phyloP scores from a whole-genome alignment of 2,888 invertebrate species.

The Buathra laborator region DNA sequence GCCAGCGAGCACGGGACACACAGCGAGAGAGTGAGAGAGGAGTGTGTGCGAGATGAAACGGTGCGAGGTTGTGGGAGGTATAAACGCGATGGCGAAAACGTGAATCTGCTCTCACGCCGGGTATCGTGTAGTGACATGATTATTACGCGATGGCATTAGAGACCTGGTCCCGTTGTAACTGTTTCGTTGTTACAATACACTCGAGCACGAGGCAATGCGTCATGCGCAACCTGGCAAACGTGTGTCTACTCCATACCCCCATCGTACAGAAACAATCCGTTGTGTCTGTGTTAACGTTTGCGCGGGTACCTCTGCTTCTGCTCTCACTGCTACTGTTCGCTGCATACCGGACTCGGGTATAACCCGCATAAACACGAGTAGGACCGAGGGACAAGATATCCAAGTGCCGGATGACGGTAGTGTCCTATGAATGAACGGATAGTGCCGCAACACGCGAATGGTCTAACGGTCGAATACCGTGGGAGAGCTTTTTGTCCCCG shows the following conservation, averaged over 20 bases:
- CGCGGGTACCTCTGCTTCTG: neutral
- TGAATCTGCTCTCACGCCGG: conserved; percentile 48
- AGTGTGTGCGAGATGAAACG: neutral
- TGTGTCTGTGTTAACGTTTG: conserved; percentile 11
- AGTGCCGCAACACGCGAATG: conserved; percentile 8
- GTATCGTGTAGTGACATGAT: conserved; percentile 68
- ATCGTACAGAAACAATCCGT: conserved; percentile 9
- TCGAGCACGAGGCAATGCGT: conserved; percentile 79
- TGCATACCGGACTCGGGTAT: conserved; percentile 43
- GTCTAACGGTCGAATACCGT: neutral
- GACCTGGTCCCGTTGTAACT: conserved; percentile 62
- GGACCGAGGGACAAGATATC: conserved; percentile 47
- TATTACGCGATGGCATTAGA: conserved; percentile 61
- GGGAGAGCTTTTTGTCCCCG: neutral
- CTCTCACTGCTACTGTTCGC: conserved; percentile 19
- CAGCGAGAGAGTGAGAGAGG: conserved; percentile 20
- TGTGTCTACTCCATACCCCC: conserved; percentile 79
- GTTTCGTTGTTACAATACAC: conserved; percentile 76
- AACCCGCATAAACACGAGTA: conserved; percentile 55
- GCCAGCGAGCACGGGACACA: conserved; percentile 58
- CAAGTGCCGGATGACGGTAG: conserved; percentile 25
- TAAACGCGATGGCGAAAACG: conserved; percentile 59
- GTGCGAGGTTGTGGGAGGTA: conserved; percentile 5
- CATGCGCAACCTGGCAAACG: conserved; percentile 73
- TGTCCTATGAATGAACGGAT: conserved; percentile 14